Evolutionary conservation across 1,140 invertebrate genomes (phyloP), one percentile per base, ranked within the genome.

Genomic region (Drosophila erecta): DNA sequence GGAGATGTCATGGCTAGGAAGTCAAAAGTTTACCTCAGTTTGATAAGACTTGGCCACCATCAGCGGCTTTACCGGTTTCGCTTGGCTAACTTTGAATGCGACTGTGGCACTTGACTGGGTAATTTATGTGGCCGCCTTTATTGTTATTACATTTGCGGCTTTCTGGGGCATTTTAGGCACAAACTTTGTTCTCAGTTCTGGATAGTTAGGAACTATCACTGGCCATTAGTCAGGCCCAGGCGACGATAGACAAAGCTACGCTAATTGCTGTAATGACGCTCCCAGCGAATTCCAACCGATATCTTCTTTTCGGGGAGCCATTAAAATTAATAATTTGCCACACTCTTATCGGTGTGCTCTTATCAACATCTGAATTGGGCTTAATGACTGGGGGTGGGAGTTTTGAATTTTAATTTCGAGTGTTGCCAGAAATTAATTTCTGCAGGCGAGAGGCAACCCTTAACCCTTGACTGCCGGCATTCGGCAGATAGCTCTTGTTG

Each of bases 281-380:
- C 41, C 37, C 43, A 46, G 35, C 20, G 49, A 70, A 71, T 80
- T 81, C 50, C 55, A 27, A 35, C 38, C 72, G 47, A 69, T 74
- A 78, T 65, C 58, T 79, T 69, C 35, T 35, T 20, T 50, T 55
- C 43, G 17, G 14, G 37, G 46, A 17, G 54, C 72, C 71, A 89
- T 87, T 87, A 80, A 87, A 89, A 87, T 87, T 87, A 87, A 87
- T 87, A 87, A 89, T 89, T 89, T 85, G 60, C 61, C 54, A 76
- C 70, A 62, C 69, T 79, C 69, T 65, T 76, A 85, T 85, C 81
- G 72, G 38, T 60, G 54, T 50, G 59, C 65, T 66, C 71, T 89
- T 89, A 87, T 87, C 84, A 87, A 61, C 83, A 66, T 47, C 57
- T 71, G 55, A 81, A 79, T 67, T 61, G 77, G 56, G 61, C 76